Conservation (phyloP, 2,888 invertebrate genomes). For the Apodemia duryi region DNA sequence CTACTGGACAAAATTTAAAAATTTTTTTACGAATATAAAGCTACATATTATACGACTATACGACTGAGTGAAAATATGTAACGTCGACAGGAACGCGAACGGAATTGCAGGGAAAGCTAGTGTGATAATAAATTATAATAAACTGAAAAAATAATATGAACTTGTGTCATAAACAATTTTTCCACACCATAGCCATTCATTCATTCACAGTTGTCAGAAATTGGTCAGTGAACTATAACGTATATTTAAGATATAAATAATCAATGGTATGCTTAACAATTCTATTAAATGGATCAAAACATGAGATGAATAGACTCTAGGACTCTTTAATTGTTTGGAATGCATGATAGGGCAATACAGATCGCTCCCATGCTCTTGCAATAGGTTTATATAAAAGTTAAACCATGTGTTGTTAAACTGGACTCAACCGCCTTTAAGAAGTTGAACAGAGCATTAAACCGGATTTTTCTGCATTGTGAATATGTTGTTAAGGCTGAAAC, state of each 20-base stretch:
- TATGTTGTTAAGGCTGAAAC: neutral
- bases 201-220: too few species aligned
- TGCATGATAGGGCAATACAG: neutral
- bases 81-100: too few species aligned
- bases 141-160: too few species aligned
- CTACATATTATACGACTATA: too few species aligned
- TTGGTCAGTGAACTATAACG: too few species aligned
- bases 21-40: too few species aligned
- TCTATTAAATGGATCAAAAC: slow-evolving; percentile 5
- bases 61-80: too few species aligned
- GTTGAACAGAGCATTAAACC: slow-evolving; percentile 48
- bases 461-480: slow-evolving; percentile 48
- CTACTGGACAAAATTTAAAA: too few species aligned
- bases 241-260: neutral
- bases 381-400: slow-evolving; percentile 7
- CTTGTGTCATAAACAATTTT: too few species aligned
- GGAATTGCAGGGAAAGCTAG: too few species aligned
- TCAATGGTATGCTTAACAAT: neutral
- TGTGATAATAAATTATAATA: too few species aligned
- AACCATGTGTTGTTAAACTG: slow-evolving; percentile 35
- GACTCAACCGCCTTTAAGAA: slow-evolving; percentile 57
- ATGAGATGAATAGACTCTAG: neutral
- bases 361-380: slow-evolving; percentile 8
- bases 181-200: too few species aligned
- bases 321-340: slow-evolving; percentile 11